Evolutionary conservation across 2,888 invertebrate genomes (phyloP).

Genomic region (Embidobia sp.): DNA sequence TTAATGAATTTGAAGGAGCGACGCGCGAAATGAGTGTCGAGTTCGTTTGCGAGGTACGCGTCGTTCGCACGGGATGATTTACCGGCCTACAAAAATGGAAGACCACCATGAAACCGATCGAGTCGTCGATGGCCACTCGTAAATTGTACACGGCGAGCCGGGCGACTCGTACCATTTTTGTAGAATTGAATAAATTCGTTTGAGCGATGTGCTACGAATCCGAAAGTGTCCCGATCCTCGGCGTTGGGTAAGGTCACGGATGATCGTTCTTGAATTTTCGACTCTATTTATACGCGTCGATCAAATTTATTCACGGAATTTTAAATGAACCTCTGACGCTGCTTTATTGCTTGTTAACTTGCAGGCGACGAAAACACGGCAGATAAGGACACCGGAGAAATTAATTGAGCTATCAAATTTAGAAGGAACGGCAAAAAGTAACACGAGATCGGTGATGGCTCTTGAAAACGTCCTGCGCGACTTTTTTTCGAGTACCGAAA

Average conservation of each 20-base stretch:
- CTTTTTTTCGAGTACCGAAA: no score
- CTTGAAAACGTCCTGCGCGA: no score
- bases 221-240: constrained; percentile 9
- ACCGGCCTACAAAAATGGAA: constrained; percentile 30
- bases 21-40: constrained; percentile 6
- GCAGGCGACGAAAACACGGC: no score
- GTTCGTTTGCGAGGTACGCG: neutral
- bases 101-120: constrained; percentile 32
- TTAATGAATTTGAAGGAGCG: no score
- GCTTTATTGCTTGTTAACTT: no score
- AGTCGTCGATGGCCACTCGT: constrained; percentile 32
- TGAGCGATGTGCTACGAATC: neutral
- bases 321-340: no score
- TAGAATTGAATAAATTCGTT: constrained; percentile 14
- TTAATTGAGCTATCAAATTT: no score
- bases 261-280: constrained; percentile 4
- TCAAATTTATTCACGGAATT: no score
- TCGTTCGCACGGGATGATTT: constrained; percentile 25
- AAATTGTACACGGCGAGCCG: constrained; percentile 12
- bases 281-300: neutral
- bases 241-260: constrained; percentile 18
- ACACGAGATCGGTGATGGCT: no score
- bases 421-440: no score
- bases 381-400: no score
- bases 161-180: constrained; percentile 32